Percentiles rank a stretch among this genome's conserved stretches.
Evolutionary conservation across 2,888 invertebrate genomes (phyloP).

Genomic region (Fabriciana adippe): DNA sequence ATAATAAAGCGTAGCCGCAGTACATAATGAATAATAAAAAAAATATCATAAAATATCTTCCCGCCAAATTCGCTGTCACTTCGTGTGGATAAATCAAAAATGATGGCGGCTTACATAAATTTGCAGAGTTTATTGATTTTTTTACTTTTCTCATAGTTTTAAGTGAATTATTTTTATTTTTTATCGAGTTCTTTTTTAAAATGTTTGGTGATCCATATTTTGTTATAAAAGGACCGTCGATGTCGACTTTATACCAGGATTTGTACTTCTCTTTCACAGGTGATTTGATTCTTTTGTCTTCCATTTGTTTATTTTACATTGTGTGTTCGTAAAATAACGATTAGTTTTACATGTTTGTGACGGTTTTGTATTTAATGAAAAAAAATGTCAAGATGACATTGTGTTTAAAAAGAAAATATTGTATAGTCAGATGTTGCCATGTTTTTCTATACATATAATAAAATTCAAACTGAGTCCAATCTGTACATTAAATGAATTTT

Average conservation of each 20-base stretch:
- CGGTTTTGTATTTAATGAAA: background rate
- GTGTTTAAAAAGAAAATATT: background rate
- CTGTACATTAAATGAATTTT: no score
- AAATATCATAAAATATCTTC: conserved; percentile 17
- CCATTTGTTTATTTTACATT: conserved; percentile 5
- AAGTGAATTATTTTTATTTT: background rate
- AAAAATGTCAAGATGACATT: conserved; percentile 7
- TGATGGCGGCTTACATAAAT: background rate
- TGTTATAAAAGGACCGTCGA: conserved; percentile 41
- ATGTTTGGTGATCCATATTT: conserved; percentile 17
- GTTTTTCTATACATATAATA: no score
- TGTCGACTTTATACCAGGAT: conserved; percentile 44
- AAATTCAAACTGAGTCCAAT: no score
- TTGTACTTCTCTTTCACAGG: conserved; percentile 37
- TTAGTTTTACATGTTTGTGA: background rate
- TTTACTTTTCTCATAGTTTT: conserved; percentile 3
- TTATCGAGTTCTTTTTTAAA: background rate
- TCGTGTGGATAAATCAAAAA: conserved; percentile 25
- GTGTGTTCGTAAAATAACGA: background rate
- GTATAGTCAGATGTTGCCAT: no score
- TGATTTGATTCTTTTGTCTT: conserved; percentile 3
- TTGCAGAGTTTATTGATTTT: background rate
- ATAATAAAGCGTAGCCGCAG: conserved; percentile 22
- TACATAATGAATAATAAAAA: conserved; percentile 22
- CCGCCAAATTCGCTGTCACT: conserved; percentile 28